Conservation (phyloP, 2,888 invertebrate species). For the Rhorus exstirpatorius region DNA sequence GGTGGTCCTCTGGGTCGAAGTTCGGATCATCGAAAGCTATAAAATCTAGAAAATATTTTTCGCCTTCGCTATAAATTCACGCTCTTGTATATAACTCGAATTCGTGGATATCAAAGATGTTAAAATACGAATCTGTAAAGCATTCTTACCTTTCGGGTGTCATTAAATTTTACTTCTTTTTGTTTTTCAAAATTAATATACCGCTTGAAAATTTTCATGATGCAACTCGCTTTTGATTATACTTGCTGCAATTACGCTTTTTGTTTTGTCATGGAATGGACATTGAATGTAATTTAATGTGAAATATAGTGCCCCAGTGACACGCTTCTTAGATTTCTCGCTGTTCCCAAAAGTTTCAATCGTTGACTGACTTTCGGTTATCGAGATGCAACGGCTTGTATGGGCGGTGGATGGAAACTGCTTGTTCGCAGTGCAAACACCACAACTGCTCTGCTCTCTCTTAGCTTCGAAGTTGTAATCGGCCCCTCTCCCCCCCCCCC, state of each 20-base stretch:
- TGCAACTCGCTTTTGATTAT: too few species aligned
- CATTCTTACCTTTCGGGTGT: too few species aligned
- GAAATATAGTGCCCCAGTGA: too few species aligned
- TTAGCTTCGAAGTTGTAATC: constrained; percentile 41
- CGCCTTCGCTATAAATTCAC: constrained; percentile 29
- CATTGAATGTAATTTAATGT: too few species aligned
- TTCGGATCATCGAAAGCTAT: constrained; percentile 23
- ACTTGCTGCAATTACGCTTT: too few species aligned
- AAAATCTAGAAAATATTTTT: constrained; percentile 41
- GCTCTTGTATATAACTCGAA: constrained; percentile 40
- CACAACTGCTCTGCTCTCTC: constrained; percentile 3
- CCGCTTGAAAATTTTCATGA: too few species aligned
- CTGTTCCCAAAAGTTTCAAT: constrained; percentile 9
- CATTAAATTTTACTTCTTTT: too few species aligned
- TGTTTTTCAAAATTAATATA: too few species aligned
- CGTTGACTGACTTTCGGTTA: constrained; percentile 20
- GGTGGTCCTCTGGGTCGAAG: constrained; percentile 56
- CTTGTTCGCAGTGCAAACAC: constrained; percentile 24
- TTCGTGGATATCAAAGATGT: too few species aligned
- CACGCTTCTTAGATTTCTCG: too few species aligned
- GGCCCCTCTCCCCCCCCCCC: constrained; percentile 25
- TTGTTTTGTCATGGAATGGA: too few species aligned
- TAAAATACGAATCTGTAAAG: too few species aligned
- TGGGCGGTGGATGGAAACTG: constrained; percentile 9
- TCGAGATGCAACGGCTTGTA: constrained; percentile 4